These are phyloP conservation scores for Urocyon cinereoargenteus DNA, from an alignment of 2,797 vertebrate species.

Conservation along the genomic window DNA sequence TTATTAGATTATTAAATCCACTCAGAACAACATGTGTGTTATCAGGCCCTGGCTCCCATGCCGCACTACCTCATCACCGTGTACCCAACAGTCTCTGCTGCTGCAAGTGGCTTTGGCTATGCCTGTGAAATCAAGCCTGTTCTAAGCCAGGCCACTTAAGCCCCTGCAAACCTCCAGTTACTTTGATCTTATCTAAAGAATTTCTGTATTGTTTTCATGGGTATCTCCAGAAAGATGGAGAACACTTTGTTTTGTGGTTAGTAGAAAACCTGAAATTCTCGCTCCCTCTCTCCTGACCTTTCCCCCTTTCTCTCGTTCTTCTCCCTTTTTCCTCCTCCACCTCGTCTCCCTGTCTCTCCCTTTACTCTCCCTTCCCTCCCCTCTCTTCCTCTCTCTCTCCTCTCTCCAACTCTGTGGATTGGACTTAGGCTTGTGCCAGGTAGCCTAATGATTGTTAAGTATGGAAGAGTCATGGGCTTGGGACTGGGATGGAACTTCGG, in stretches of 20 bases:
- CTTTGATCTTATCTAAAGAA: constrained; percentile 12
- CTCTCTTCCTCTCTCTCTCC: too few species aligned
- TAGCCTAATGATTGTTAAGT: constrained; percentile 9
- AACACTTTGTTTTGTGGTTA: constrained; percentile 21
- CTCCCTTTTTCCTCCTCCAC: background rate
- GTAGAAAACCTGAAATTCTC: background rate
- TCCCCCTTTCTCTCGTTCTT: too few species aligned
- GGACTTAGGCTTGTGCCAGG: background rate
- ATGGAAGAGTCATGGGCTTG: constrained; percentile 55
- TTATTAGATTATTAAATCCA: constrained; percentile 6
- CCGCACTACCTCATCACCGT: background rate
- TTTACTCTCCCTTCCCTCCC: background rate
- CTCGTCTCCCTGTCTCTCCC: background rate
- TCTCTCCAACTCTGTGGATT: background rate
- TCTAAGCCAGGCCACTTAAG: background rate
- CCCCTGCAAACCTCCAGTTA: background rate
- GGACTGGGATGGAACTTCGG: constrained; percentile 47
- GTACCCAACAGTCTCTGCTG: background rate
- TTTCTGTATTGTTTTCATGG: constrained; percentile 59
- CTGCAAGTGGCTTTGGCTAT: background rate
- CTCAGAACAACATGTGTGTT: background rate
- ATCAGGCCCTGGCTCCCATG: background rate
- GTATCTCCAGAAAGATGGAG: constrained; percentile 12
- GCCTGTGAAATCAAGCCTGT: background rate
- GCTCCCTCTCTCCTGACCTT: background rate